These are phyloP conservation scores for Bothrops jararaca DNA, from an alignment of 2,113 vertebrate species.

Conservation along the genomic window DNA sequence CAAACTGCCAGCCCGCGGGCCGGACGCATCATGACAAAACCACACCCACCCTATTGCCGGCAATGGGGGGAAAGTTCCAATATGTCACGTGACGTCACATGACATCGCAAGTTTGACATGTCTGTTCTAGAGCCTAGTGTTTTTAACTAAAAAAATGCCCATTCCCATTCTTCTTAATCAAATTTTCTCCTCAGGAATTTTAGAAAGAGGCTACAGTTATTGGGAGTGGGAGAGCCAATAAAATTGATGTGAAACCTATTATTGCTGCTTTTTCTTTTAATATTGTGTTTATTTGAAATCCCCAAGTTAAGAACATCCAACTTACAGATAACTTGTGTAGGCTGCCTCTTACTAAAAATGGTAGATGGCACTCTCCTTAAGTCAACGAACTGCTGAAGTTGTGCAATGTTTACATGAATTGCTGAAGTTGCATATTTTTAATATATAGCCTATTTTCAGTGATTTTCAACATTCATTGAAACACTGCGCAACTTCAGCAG, in stretches of 20 bases:
- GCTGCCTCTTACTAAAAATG: not conserved
- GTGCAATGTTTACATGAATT: not conserved
- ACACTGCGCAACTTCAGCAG: not conserved
- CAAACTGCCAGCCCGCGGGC: no score
- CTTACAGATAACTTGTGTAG: not conserved
- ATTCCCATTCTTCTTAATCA: not conserved
- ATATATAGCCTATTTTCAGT: not conserved
- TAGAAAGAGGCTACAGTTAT: not conserved
- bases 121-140: not conserved
- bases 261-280: not conserved
- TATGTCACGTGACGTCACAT: no score
- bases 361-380: not conserved
- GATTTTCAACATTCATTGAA: not conserved
- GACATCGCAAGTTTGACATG: no score
- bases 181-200: not conserved
- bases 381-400: not conserved
- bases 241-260: not conserved
- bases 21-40: no score
- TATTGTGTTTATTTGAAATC: not conserved
- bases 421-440: not conserved
- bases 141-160: not conserved
- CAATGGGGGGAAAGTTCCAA: no score
- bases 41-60: no score
- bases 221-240: not conserved
- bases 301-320: not conserved